Base-by-base conservation (phyloP, 2,888 invertebrate species). In the Gnatocerus cornutus region DNA sequence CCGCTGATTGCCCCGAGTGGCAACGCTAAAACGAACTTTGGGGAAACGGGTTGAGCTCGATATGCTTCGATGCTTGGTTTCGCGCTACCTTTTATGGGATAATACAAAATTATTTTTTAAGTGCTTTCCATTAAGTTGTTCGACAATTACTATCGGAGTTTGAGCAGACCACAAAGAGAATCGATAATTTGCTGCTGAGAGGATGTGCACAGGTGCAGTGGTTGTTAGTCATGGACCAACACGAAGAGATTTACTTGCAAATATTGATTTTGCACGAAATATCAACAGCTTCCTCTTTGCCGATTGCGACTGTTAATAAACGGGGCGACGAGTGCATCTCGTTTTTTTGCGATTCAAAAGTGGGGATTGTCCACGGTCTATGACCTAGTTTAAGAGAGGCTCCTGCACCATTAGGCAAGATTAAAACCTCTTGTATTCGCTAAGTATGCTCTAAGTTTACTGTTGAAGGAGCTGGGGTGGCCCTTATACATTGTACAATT, bases 1-100 rank as follows among this genome's bases (percentile, higher is more conserved):
- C 79, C 80, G 82, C 78, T 81, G 83, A 83, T 83, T 82, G 82
- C 82, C 78, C 69, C 73, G 76, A 76, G 78, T 73, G 75, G 66
- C 68, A 43, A n/a, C 46, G 50, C 41, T 56, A 58, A 66, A 58
- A 56, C 56, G 43, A 56, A 43, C 55, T 55, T 37, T n/a, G n/a
- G n/a, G n/a, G n/a, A n/a, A n/a, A n/a, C 29, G 55, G 39, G 29
- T 50, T 33, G 14, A 13, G 53, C 14, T 39, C 53, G 53, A 53
- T 53, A 37, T 39, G 53, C 37, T 33, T 12, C 37, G 39, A 29
- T 37, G 53, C 37, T 21, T 37, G 43, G 39, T 14, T 41, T 58
- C 41, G 37, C 37, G 39, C 12, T 53, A 13, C 37, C 37, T 53
- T 16, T 50, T 50, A 29, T 10, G 29, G 46, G 16, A 46, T 46